Base-by-base conservation (phyloP, 2,113 vertebrate species). In the Albula goreensis region DNA sequence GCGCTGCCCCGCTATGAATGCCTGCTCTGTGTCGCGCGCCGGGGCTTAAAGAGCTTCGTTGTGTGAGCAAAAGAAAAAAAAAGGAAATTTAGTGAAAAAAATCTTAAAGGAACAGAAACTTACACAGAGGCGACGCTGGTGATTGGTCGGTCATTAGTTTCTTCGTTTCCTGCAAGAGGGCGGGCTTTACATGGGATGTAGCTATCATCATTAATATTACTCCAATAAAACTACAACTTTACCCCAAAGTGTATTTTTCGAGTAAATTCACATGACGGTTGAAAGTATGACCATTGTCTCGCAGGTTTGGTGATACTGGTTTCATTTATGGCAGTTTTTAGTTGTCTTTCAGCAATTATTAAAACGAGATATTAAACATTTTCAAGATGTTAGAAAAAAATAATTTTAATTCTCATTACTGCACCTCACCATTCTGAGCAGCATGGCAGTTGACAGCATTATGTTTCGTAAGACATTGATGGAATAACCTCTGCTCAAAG, bases 1-100 rank as follows among this genome's bases (percentile, higher is more conserved):
- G 91, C 92, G 85, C 90, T 89, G 92, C 93, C 91, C 88, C 80
- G 78, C 91, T 85, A 96, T 96, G 94, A 96, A 96, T 96, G 95
- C 92, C 90, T 86, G 94, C 95, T 96, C 95, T 96, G 95, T 96
- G 95, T 95, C 89, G 80, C 90, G 92, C 84, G 53, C 89, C 90
- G 88, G 89, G 93, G 90, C 94, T 96, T 96, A 96, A 96, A 96
- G 95, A 90, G 92, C 94, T 92, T 92, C 94, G 95, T 96, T 95
- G 95, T 96, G 92, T 91, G 89, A 89, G 90, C 50, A 91, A 89
- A 92, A 87, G 63, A 85, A 91, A 90, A 90, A 70, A 80, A 66
- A 31, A 41, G 74, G 11, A 77, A 92, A 70, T 79, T 87, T 57
- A 91, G 91, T 81, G 87, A 94, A 94, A 95, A 89, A 88, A 90